phyloP scores from a whole-genome alignment of 1,140 invertebrate species.

The Rhizoglyphus robini region DNA sequence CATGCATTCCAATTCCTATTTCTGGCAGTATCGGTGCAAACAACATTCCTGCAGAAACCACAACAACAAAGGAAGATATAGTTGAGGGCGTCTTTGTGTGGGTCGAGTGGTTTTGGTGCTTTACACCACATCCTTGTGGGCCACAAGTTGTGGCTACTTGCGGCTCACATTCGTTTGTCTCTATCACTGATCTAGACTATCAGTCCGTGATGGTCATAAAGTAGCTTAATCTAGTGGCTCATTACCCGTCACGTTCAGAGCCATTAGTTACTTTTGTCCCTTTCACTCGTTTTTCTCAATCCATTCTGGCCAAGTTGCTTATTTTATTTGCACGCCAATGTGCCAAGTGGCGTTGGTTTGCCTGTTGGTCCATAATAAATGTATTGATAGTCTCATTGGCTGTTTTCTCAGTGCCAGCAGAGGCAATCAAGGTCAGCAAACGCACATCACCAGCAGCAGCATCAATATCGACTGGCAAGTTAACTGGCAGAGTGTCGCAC shows the following conservation, averaged over 20 bases:
- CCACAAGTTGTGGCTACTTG: too few relatives aligned
- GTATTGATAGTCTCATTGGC: not conserved
- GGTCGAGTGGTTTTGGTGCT: too few relatives aligned
- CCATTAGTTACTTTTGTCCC: not conserved
- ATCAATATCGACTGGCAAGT: not conserved
- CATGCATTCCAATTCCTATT: too few relatives aligned
- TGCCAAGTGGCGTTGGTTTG: not conserved
- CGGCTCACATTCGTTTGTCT: too few relatives aligned
- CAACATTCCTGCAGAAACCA: too few relatives aligned
- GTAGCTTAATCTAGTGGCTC: not conserved
- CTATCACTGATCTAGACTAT: too few relatives aligned
- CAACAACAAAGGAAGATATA: too few relatives aligned
- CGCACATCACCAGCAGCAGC: not conserved
- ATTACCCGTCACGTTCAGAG: not conserved
- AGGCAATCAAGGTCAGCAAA: constrained; percentile 2
- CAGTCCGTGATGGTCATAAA: not conserved
- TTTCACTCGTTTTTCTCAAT: not conserved
- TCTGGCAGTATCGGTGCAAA: too few relatives aligned
- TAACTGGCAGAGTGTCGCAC: not conserved
- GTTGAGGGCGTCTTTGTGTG: too few relatives aligned
- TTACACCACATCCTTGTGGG: too few relatives aligned
- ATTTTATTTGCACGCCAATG: not conserved
- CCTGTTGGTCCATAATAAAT: constrained; percentile 12
- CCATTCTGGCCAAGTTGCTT: not conserved
- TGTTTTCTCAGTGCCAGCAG: not conserved